Evolutionary conservation across 1,140 invertebrate species (phyloP).

Genomic region (Calliphora vicina): DNA sequence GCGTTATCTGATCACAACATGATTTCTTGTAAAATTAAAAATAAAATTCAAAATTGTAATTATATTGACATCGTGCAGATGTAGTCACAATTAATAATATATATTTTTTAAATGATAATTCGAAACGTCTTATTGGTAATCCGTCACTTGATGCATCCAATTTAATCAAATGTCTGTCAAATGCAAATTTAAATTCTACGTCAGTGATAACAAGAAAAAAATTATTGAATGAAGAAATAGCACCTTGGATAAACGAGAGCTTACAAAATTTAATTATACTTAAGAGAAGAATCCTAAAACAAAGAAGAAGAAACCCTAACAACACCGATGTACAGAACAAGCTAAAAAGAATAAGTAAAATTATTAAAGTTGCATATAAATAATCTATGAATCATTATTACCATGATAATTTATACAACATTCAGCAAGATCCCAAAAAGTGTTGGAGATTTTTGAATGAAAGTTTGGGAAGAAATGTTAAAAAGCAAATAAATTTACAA

Average conservation of each 20-base stretch:
- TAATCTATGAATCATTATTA: background rate
- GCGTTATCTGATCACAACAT: background rate
- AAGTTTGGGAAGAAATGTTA: background rate
- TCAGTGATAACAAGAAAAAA: background rate
- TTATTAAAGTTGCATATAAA: background rate
- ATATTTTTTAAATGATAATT: background rate
- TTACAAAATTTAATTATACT: background rate
- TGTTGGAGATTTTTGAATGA: background rate
- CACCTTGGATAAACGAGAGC: background rate
- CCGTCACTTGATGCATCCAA: background rate
- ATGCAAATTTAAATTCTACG: background rate
- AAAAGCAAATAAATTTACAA: no score
- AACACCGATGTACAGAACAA: background rate
- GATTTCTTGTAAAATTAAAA: background rate
- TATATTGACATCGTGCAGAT: background rate
- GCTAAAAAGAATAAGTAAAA: constrained; percentile 6
- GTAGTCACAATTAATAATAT: background rate
- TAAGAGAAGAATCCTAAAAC: background rate
- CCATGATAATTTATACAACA: background rate
- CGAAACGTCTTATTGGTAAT: background rate
- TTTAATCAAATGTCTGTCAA: background rate
- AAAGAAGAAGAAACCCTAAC: background rate
- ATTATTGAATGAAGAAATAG: no score
- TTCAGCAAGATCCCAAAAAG: background rate
- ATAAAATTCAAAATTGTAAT: background rate